Evolutionary conservation across 1,140 invertebrate species (phyloP), one percentile per base, ranked within the genome.

Genomic region (Reticulitermes speratus): DNA sequence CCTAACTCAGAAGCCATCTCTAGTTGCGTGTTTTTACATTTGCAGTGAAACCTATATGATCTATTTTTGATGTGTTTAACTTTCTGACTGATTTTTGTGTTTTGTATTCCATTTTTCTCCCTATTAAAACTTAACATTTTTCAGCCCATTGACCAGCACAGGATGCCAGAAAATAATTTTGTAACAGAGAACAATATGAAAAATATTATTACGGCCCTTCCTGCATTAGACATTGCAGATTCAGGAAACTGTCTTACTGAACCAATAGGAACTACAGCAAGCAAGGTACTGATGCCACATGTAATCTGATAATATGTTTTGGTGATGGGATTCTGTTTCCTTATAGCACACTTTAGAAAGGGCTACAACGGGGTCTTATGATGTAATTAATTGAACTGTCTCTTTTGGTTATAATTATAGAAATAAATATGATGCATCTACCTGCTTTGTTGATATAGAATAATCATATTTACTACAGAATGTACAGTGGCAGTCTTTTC

Each of bases 191-290:
- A 84, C 30, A 84, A 84, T 52, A 32, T 84, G 83, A 45, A 84
- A 52, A 84, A 84, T 84, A 84, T 84, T 55, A 84, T 52, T 52
- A 84, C 83, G 30, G 83, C 83, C 16, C 44, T 84, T 45, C 83
- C 83, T 52, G 48, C 45, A 52, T 12, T 84, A 52, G 7, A 52
- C 7, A 84, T 84, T 84, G 83, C 55, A 59, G 45, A 83, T 75
- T 75, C 65, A 75, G 65, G 8, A 25, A 30, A 75, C n/a, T 11
- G 16, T 30, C 65, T 75, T 75, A 19, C 65, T 75, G 65, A 30
- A 75, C 65, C 65, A 75, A 9, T 75, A 75, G 16, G 6, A 25
- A 75, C 65, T 75, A 75, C 7, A 75, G 25, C 65, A 75, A 75
- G 14, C n/a, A 75, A 75, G 65, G 65, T 75, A 75, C 19, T 55